These are phyloP conservation scores for Mythimna ferrago DNA, from an alignment of 2,888 invertebrate species.

Conservation along the genomic window DNA sequence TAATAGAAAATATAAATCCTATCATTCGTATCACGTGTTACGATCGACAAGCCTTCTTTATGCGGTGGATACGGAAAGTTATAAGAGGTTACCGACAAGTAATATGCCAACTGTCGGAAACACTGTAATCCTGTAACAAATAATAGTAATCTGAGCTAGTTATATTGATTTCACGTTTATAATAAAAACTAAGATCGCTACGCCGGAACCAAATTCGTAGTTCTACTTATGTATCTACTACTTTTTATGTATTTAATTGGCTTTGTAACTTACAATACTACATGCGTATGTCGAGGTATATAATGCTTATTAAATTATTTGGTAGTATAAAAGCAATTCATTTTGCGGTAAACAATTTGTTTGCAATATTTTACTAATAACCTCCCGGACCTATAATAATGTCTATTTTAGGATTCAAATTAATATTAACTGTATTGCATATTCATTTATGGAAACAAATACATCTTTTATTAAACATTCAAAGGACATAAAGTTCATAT, in stretches of 20 bases:
- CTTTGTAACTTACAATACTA: not conserved
- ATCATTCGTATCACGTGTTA: constrained; percentile 22
- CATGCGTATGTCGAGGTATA: not conserved
- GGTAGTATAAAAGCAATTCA: not conserved
- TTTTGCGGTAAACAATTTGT: constrained; percentile 8
- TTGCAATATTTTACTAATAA: constrained; percentile 21
- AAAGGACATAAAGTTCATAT: not conserved
- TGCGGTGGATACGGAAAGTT: constrained; percentile 25
- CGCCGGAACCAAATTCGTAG: constrained; percentile 28
- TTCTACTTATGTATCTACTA: not conserved
- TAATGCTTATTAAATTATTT: constrained; percentile 15
- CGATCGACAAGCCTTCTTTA: constrained; percentile 27
- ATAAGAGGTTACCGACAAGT: constrained; percentile 16
- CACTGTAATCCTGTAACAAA: constrained; percentile 32
- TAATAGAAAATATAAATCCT: constrained; percentile 25
- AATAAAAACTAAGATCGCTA: constrained; percentile 45
- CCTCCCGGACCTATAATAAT: not conserved
- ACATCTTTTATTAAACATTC: not conserved
- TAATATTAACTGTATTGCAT: not conserved
- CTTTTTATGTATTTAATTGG: not conserved
- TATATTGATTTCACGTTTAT: constrained; percentile 44
- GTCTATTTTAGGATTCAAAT: constrained; percentile 6
- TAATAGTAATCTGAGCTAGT: constrained; percentile 39
- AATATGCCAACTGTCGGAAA: constrained; percentile 25
- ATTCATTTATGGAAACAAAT: not conserved